phyloP scores from a whole-genome alignment of 2,797 vertebrate species.

The Caiman crocodilus region DNA sequence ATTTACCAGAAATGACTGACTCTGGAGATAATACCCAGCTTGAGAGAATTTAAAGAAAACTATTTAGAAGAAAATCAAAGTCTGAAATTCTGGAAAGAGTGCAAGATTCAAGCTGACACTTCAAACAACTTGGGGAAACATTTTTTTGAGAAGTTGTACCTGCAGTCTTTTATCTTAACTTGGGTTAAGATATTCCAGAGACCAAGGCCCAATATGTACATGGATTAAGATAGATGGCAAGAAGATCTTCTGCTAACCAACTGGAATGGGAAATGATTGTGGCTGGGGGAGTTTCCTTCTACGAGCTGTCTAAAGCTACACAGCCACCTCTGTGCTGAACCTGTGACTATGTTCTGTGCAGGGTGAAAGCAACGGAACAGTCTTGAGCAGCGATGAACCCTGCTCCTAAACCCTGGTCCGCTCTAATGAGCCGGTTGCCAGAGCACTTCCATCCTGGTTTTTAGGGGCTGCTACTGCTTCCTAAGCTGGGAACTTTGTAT shows the following conservation, averaged over 20 bases:
- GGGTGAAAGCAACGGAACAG: neutral
- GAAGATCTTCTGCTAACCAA: neutral
- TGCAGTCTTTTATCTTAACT: neutral
- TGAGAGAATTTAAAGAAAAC: neutral
- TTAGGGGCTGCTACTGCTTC: neutral
- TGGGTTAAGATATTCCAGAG: neutral
- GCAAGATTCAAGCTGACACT: neutral
- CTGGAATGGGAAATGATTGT: neutral
- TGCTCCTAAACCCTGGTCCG: neutral
- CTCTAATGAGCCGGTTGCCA: neutral
- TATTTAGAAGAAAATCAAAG: neutral
- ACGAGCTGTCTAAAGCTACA: neutral
- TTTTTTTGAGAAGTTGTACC: neutral
- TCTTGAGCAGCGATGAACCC: neutral
- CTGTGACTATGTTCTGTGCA: neutral
- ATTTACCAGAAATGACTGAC: neutral
- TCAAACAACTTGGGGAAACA: neutral
- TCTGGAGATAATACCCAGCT: neutral
- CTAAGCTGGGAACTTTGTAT: neutral
- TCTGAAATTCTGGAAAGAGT: neutral
- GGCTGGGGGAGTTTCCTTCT: neutral
- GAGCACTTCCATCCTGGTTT: neutral
- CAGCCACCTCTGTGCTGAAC: neutral
- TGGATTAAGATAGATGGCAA: neutral
- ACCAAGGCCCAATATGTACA: too few species aligned